Evolutionary conservation across 2,797 vertebrate species (phyloP), one percentile per base, ranked within the genome.

Genomic region (Pipistrellus pipistrellus): DNA sequence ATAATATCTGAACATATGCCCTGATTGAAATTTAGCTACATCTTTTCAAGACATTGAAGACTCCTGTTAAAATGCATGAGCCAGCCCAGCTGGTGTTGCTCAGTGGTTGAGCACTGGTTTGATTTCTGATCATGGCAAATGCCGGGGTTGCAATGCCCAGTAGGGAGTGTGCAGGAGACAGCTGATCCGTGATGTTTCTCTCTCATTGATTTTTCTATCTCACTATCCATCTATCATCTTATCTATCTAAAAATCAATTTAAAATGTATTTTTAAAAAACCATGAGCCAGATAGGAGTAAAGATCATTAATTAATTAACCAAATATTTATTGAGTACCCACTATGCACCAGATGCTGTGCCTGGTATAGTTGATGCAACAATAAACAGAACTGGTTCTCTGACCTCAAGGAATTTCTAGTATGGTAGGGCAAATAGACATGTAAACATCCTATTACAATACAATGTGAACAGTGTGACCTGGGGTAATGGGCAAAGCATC

Each of bases 381-480:
- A 46, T 66, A 18, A 73, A 73, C 11, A 81, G 55, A 90, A 80
- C 25, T 90, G 27, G 18, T 8, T 80, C 57, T 73, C 55, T 80
- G 68, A 87, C 27, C 71, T 71, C 35, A 84, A 88, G 38, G 46
- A 88, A 46, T 72, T 84, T 95, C 35, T 64, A 38, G 30, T 41
- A 17, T 53, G 8, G 4, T 55, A 78, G 38, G 7, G 4, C 20
- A 95, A 88, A 64, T 64, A 9, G 38, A 55, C 72, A 66, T 68
- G 41, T 68, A 82, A 57, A 68, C 9, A 14, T 76, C 8, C 20
- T 32, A 59, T 94, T 32, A 82, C 18, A 66, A 55, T 72, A 21
- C 8, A 68, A 53, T 64, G 4, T 83, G 18, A 88, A 35, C 9
- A 53, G 15, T 88, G 13, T 64, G 32, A 35, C 32, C 55, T 78